phyloP scores from a whole-genome alignment of 2,888 invertebrate species.

The Hesperia comma region DNA sequence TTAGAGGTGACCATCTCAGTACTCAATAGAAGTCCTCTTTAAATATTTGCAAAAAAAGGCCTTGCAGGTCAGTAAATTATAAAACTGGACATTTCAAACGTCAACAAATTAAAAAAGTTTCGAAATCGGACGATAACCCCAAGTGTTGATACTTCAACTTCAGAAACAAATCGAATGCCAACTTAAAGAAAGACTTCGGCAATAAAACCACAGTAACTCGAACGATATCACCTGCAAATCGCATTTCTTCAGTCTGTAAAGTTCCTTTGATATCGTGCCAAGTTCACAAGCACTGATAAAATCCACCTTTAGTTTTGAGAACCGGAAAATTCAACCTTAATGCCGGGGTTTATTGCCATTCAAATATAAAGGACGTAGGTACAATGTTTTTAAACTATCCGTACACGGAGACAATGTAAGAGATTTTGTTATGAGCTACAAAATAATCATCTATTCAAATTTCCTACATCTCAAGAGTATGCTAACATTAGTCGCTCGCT shows the following conservation, averaged over 20 bases:
- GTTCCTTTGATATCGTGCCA: slow-evolving; percentile 33
- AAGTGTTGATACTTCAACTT: slow-evolving; percentile 24
- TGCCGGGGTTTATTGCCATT: background rate
- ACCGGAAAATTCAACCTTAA: background rate
- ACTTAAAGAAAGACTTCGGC: slow-evolving; percentile 14
- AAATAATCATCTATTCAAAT: background rate
- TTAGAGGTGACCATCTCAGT: no score
- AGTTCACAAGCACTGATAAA: slow-evolving; percentile 16
- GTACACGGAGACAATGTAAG: background rate
- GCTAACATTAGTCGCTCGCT: slow-evolving; percentile 6
- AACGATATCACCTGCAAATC: slow-evolving; percentile 28
- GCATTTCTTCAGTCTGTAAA: slow-evolving; percentile 34
- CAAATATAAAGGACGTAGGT: background rate
- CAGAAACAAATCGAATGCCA: slow-evolving; percentile 23
- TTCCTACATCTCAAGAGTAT: background rate
- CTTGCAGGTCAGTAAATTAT: background rate
- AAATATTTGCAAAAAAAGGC: no score
- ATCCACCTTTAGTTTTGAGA: slow-evolving; percentile 9
- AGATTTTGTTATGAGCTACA: background rate
- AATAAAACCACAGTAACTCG: slow-evolving; percentile 22
- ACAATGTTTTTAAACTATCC: background rate
- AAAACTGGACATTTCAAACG: slow-evolving; percentile 1
- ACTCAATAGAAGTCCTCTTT: no score
- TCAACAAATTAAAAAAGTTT: background rate
- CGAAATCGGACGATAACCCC: slow-evolving; percentile 17